Conservation (phyloP, 1,140 invertebrate species). For the Dinoponera quadriceps region DNA sequence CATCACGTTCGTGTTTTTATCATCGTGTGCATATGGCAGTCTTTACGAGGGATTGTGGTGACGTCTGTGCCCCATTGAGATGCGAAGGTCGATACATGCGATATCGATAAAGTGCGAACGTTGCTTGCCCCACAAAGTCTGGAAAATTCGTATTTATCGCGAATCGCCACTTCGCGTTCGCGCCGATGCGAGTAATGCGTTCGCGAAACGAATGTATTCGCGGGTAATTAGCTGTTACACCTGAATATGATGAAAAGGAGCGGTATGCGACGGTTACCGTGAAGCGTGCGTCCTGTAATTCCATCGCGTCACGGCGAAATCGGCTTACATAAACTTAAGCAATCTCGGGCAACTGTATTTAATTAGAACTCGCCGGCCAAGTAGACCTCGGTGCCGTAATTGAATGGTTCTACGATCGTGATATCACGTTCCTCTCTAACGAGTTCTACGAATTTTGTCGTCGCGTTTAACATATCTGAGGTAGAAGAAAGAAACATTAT, state of each 20-base stretch:
- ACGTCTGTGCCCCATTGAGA: not conserved
- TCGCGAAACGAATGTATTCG: not conserved
- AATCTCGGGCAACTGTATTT: slow-evolving; percentile 36
- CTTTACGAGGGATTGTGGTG: not conserved
- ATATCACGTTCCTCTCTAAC: not conserved
- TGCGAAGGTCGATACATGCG: not conserved
- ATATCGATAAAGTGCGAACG: not conserved
- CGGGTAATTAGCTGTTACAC: slow-evolving; percentile 25
- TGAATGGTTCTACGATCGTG: slow-evolving; percentile 7
- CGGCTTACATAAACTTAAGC: slow-evolving; percentile 56
- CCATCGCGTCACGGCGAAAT: slow-evolving; percentile 36
- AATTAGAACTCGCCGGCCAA: slow-evolving; percentile 33
- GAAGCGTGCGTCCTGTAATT: slow-evolving; percentile 32
- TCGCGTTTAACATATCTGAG: not conserved
- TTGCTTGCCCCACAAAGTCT: slow-evolving; percentile 10
- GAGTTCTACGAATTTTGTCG: not conserved
- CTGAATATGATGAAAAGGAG: slow-evolving; percentile 42
- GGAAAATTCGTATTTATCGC: slow-evolving; percentile 20
- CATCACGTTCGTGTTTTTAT: not conserved
- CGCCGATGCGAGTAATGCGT: slow-evolving; percentile 37
- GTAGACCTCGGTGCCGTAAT: not conserved
- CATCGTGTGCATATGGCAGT: not conserved
- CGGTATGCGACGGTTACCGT: slow-evolving; percentile 17
- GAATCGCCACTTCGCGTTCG: slow-evolving; percentile 20
- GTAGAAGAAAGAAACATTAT: too few species aligned